These are phyloP conservation scores for Trissoscelio sp. DNA, from an alignment of 2,888 invertebrate species.

Conservation along the genomic window DNA sequence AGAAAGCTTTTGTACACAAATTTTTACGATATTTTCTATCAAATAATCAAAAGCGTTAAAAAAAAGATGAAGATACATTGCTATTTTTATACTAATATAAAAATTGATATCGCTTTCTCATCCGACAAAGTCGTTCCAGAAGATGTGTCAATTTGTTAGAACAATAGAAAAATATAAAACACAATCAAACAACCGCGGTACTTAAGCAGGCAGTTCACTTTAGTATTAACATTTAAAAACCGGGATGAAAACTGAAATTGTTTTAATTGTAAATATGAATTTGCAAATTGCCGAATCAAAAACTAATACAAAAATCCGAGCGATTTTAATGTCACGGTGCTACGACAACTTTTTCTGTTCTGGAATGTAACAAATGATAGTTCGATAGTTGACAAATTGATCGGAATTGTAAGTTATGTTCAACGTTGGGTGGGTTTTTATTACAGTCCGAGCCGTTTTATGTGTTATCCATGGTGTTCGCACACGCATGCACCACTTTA, in stretches of 20 bases:
- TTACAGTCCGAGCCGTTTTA: constrained; percentile 3
- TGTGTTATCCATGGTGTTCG: constrained; percentile 23
- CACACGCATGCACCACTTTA: constrained; percentile 7
- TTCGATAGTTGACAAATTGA: neutral
- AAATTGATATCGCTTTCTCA: constrained; percentile 32
- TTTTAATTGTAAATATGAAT: neutral
- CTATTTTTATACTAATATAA: constrained; percentile 37
- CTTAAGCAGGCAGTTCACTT: constrained; percentile 39
- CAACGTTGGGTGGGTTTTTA: neutral
- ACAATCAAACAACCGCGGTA: constrained; percentile 3
- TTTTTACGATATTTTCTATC: constrained; percentile 37
- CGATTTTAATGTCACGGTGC: constrained; percentile 39
- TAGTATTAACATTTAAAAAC: neutral
- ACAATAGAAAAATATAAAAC: constrained; percentile 17
- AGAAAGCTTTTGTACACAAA: constrained; percentile 25
- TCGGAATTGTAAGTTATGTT: constrained; percentile 13
- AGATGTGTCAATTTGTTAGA: constrained; percentile 23
- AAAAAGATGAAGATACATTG: constrained; percentile 1
- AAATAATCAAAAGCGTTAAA: constrained; percentile 26
- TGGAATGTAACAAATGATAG: neutral
- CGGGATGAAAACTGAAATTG: neutral
- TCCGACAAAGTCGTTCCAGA: constrained; percentile 15
- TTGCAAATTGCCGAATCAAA: neutral
- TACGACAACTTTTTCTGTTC: constrained; percentile 5
- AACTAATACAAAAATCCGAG: neutral